Evolutionary conservation across 2,113 vertebrate genomes (phyloP).

Genomic region (Crocuta crocuta): DNA sequence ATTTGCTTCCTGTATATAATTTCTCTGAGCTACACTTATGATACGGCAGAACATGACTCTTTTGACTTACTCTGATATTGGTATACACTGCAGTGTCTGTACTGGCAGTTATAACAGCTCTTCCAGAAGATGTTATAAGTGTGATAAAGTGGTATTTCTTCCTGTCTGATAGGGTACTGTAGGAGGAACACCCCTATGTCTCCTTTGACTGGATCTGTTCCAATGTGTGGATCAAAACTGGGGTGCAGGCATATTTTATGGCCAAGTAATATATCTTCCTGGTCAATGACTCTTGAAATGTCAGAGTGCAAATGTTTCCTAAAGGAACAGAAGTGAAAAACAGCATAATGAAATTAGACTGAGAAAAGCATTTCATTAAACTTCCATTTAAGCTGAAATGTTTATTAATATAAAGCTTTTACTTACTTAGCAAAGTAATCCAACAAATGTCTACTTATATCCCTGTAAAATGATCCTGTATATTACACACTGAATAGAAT

Average conservation of each 20-base stretch:
- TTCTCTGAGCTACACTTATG: neutral
- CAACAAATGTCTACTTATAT: neutral
- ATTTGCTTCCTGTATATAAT: neutral
- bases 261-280: neutral
- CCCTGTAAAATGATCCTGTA: no score
- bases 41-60: neutral
- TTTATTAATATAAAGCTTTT: neutral
- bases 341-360: neutral
- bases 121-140: neutral
- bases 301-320: neutral
- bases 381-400: neutral
- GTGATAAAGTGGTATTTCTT: neutral
- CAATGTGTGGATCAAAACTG: neutral
- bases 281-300: neutral
- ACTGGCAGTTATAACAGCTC: neutral
- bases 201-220: neutral
- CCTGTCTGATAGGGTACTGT: neutral
- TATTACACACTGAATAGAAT: neutral
- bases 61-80: slow-evolving; percentile 41
- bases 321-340: neutral
- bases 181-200: neutral
- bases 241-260: slow-evolving; percentile 26
- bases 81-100: neutral
- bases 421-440: neutral
- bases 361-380: neutral